Base-by-base conservation (phyloP, 1,140 invertebrate genomes). In the Ceratitis capitata region DNA sequence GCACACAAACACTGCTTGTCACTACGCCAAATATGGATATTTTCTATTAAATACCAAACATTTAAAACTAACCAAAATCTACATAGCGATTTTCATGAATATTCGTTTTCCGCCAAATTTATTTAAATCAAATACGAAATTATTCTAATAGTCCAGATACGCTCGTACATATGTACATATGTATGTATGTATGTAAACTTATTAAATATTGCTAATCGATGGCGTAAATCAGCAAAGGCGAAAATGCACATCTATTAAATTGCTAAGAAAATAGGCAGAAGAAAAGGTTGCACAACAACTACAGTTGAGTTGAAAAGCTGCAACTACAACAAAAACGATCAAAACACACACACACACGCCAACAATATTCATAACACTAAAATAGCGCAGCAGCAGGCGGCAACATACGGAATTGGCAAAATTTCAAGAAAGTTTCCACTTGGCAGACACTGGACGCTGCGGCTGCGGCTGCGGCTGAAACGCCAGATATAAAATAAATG, bases 211-310 rank as follows among this genome's bases (percentile, higher is more conserved):
- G 26, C 23, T 29, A 61, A 61, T 61, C 61, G 29, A 35, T 69
- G 61, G 61, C 32, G 61, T 32, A 69, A 69, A 69, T 69, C 61
- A 39, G 29, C 19, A 12, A 69, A 69, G 35, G 32, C 61, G 61
- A 69, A 69, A 69, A 69, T 69, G 61, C 61, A 69, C 12, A 69
- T 69, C 61, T 69, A 69, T 69, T 69, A 69, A 29, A 69, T 19
- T 69, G 32, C 61, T 1, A 39, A 69, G 61, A 69, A 32, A 69
- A 32, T 69, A 69, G 32, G 16, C 12, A 64, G 26, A 14, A 35
- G 35, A 53, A 5, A 53, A n/a, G n/a, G 5, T 53, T 53, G 9
- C n/a, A 53, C 51, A 53, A 49, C 47, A 49, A 53, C 51, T n/a
- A n/a, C n/a, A n/a, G n/a, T n/a, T n/a, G n/a, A n/a, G n/a, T n/a